Conservation (phyloP, 2,888 invertebrate species). For the Melanostoma scalare region DNA sequence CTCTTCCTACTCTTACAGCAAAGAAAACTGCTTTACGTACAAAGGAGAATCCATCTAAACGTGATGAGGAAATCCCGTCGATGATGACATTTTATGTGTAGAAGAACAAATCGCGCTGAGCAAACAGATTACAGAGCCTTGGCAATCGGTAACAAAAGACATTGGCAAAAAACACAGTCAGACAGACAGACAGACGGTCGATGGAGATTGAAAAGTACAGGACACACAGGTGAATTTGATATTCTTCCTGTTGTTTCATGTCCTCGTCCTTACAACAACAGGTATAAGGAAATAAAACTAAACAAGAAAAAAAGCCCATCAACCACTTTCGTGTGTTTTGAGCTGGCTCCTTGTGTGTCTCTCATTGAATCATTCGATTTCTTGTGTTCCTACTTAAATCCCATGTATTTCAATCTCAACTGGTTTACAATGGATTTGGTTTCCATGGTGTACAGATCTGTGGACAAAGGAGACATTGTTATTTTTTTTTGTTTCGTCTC, state of each 20-base stretch:
- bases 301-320: too few species aligned
- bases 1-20: constrained; percentile 5
- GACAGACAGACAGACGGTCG: constrained; percentile 25
- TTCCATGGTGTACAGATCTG: constrained; percentile 5
- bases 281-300: too few species aligned
- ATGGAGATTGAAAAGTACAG: background rate
- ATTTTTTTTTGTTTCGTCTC: too few species aligned
- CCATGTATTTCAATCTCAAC: constrained; percentile 59
- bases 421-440: constrained; percentile 40
- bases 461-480: constrained; percentile 1
- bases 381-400: constrained; percentile 33
- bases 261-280: background rate
- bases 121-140: constrained; percentile 34
- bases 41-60: constrained; percentile 40
- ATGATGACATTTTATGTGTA: constrained; percentile 44
- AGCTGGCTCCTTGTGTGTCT: background rate
- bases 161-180: constrained; percentile 14
- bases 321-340: background rate
- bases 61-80: constrained; percentile 50
- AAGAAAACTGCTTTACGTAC: constrained; percentile 24
- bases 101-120: constrained; percentile 34
- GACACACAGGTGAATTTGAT: constrained; percentile 62
- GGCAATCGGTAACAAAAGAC: background rate
- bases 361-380: background rate
- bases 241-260: constrained; percentile 35